Evolutionary conservation across 1,140 invertebrate genomes (phyloP), one percentile per base, ranked within the genome.

Genomic region (Lordiphosa stackelbergi): DNA sequence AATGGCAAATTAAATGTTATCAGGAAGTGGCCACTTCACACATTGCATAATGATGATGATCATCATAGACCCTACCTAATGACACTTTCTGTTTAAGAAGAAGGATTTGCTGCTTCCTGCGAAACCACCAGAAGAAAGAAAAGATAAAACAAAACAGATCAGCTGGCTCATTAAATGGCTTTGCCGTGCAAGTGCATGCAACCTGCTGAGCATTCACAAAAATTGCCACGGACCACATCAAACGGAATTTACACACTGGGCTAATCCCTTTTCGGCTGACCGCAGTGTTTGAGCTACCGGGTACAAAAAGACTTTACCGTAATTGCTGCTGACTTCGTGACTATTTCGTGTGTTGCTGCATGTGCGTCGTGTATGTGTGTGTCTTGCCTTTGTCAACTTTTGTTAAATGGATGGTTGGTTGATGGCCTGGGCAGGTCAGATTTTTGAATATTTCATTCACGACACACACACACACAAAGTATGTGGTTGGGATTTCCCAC

Each of bases 311-410:
- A 62, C 56, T 81, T 84, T 69, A 60, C 58, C 35, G 62, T 78
- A 83, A 83, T 85, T 79, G 73, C 59, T 69, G 75, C 59, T 86
- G 84, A 85, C 84, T 86, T 86, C 66, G 58, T 85, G 83, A 86
- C 83, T 74, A 61, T 31, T 64, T 61, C 40, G 47, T 38, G 47
- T 42, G 37, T 42, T 19, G 19, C 19, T 4, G 19, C 19, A 31
- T 31, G 46, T 35, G 24, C 2, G 22, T 36, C 16, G 12, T 57
- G 46, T 57, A 13, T 45, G 31, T 45, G 31, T 54, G 31, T 37
- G 38, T 36, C 38, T 46, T 35, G 24, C 53, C 65, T 57, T 65
- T 66, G 61, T 65, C 62, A 57, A 63, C 45, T 12, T 46, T 48
- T 51, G 13, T 5, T 12, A 40, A 3, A 5, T 22, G 28, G 47